phyloP scores from a whole-genome alignment of 2,888 invertebrate genomes.

The Palloptera scutellata region DNA sequence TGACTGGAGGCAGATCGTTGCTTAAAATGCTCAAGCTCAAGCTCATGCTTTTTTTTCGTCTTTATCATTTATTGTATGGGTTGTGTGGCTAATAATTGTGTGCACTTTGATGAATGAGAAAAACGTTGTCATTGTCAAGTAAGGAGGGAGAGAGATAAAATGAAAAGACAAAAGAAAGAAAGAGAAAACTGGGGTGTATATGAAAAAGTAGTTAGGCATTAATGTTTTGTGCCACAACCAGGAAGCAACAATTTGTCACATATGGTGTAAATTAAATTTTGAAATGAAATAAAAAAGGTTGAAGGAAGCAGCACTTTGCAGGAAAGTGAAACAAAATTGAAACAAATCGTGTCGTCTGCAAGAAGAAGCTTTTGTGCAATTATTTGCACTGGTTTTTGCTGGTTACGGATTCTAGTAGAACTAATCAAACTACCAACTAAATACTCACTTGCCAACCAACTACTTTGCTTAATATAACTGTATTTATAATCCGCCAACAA shows the following conservation, averaged over 20 bases:
- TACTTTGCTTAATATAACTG: no score
- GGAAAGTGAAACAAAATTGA: neutral
- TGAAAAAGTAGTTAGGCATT: no score
- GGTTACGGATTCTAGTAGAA: no score
- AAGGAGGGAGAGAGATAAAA: neutral
- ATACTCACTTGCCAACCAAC: no score
- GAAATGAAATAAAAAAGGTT: neutral
- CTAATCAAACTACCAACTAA: no score
- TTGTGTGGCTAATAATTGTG: neutral
- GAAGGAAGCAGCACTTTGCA: neutral
- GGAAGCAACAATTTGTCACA: neutral
- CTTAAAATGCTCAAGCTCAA: no score
- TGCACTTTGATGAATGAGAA: slow-evolving; percentile 21
- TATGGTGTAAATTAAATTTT: slow-evolving; percentile 6
- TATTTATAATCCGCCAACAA: neutral
- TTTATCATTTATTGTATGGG: no score
- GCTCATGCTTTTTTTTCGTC: no score
- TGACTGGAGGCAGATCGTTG: no score
- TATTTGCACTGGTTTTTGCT: no score
- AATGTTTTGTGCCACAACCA: neutral
- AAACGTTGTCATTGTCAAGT: slow-evolving; percentile 24
- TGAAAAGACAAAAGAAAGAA: neutral
- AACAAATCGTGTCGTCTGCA: no score
- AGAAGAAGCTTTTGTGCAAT: no score
- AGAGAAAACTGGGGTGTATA: neutral